Conservation (phyloP, 2,113 vertebrate genomes). For the Puntigrus tetrazona region DNA sequence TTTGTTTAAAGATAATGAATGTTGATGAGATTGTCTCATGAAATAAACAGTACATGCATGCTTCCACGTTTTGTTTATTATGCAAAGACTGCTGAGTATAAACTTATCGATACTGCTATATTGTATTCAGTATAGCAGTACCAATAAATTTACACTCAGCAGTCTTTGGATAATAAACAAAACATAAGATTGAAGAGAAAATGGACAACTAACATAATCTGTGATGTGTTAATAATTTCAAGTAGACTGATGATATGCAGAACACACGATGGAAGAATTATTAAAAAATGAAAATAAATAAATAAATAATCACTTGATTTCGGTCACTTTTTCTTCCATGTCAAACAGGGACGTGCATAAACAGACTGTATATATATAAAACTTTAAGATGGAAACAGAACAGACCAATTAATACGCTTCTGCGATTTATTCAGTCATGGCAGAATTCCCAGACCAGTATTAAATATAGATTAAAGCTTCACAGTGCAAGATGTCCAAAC, state of each 20-base stretch:
- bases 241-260: not conserved
- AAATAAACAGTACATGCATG: conserved; percentile 35
- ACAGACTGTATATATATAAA: not conserved
- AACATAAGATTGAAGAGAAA: no score
- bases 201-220: not conserved
- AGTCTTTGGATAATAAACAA: no score
- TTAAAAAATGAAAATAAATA: not conserved
- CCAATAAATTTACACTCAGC: no score
- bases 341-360: not conserved
- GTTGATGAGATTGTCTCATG: conserved; percentile 26
- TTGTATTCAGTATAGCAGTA: not conserved
- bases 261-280: not conserved
- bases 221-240: not conserved
- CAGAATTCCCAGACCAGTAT: not conserved
- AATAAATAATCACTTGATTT: no score
- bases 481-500: conserved; percentile 3
- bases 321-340: not conserved
- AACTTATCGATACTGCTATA: no score
- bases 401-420: conserved; percentile 4
- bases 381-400: conserved; percentile 15
- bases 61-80: not conserved
- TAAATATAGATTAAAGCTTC: conserved; percentile 23
- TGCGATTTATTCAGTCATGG: conserved; percentile 28
- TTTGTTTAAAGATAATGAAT: conserved; percentile 36
- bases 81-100: not conserved